Conservation (phyloP, 2,888 invertebrate genomes). For the Microchrysa polita region DNA sequence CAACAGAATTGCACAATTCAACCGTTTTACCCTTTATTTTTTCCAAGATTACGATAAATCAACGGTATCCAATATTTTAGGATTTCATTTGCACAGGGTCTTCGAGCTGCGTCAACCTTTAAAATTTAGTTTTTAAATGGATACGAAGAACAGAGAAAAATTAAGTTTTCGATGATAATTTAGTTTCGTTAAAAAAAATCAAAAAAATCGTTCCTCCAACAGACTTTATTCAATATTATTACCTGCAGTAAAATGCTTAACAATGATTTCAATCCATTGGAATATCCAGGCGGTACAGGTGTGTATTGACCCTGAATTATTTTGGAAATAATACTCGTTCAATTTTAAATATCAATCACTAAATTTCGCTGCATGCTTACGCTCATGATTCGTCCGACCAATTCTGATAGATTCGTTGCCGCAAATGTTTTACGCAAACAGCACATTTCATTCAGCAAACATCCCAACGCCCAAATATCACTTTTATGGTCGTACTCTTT, state of each 20-base stretch:
- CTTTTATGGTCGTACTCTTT: constrained; percentile 80
- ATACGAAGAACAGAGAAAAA: too few species aligned
- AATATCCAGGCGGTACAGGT: constrained; percentile 73
- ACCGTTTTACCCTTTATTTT: constrained; percentile 60
- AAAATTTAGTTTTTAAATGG: constrained; percentile 56
- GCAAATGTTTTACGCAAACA: constrained; percentile 78
- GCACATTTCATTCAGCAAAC: constrained; percentile 79
- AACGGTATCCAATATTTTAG: constrained; percentile 67
- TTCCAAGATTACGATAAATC: constrained; percentile 63
- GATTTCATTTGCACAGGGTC: constrained; percentile 73
- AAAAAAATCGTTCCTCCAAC: too few species aligned
- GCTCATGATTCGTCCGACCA: constrained; percentile 79
- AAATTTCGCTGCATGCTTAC: constrained; percentile 58
- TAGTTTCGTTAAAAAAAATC: too few species aligned
- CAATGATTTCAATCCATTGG: constrained; percentile 70
- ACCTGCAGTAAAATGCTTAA: constrained; percentile 71
- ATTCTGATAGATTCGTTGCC: constrained; percentile 75
- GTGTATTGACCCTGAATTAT: constrained; percentile 71
- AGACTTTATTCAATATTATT: too few species aligned
- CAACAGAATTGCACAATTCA: too few species aligned
- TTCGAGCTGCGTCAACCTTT: constrained; percentile 68
- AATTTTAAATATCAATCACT: neutral
- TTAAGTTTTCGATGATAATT: too few species aligned
- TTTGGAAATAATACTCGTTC: neutral
- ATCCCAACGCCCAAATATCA: constrained; percentile 82